Conservation (phyloP, 2,888 invertebrate species). For the Terebella lapidaria region DNA sequence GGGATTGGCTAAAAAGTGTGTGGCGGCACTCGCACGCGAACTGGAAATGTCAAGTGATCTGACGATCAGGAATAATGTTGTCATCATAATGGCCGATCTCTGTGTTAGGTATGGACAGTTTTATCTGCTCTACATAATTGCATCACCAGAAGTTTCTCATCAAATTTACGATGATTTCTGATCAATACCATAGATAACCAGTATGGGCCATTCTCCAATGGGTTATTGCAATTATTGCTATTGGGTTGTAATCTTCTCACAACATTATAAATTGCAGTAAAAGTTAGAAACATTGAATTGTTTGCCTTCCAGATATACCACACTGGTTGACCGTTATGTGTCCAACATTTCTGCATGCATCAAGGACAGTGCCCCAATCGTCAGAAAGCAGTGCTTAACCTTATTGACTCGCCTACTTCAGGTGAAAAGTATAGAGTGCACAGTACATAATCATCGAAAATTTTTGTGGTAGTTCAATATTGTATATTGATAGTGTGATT, state of each 20-base stretch:
- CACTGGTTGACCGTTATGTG: constrained; percentile 66
- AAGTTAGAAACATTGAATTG: too few relatives aligned
- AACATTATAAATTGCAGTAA: too few relatives aligned
- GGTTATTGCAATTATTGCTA: too few relatives aligned
- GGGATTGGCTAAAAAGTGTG: constrained; percentile 61
- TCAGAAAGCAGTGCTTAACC: constrained; percentile 66
- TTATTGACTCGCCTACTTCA: constrained; percentile 64
- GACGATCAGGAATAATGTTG: constrained; percentile 64
- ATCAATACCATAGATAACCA: too few relatives aligned
- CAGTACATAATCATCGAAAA: too few relatives aligned
- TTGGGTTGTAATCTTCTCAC: too few relatives aligned
- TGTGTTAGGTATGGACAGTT: constrained; percentile 58
- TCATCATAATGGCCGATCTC: constrained; percentile 63
- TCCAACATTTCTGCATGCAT: constrained; percentile 65
- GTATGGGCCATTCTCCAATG: too few relatives aligned
- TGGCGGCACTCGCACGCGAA: constrained; percentile 63
- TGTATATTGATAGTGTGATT: too few relatives aligned
- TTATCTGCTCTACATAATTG: constrained; percentile 60
- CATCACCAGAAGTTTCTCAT: too few relatives aligned
- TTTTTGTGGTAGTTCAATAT: too few relatives aligned
- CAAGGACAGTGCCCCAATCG: constrained; percentile 57
- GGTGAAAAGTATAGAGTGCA: too few relatives aligned
- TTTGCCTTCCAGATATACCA: constrained; percentile 64
- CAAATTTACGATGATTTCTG: too few relatives aligned
- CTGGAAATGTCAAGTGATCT: constrained; percentile 58